Evolutionary conservation across 2,888 invertebrate genomes (phyloP), one percentile per base, ranked within the genome.

Genomic region (Pogonocherus hispidulus): DNA sequence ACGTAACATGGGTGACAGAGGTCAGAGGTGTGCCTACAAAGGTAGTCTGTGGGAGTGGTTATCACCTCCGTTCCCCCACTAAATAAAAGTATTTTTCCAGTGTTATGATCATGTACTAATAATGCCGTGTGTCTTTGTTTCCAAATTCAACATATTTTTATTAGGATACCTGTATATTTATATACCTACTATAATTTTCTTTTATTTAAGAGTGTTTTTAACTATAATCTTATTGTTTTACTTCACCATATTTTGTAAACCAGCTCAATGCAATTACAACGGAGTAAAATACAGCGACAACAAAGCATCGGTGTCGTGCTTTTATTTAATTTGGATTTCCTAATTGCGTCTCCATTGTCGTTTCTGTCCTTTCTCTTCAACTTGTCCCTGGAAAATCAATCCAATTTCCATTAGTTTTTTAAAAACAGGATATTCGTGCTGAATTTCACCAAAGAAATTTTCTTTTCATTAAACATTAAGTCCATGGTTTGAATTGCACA

Each of bases 401-500:
- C 51, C 46, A 62, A 62, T 62, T 62, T 62, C 60, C 51, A 62
- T 62, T 62, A 51, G 60, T 37, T 1, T 62, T 62, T 19, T 56
- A 51, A 62, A 49, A 62, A 62, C 37, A 14, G 37, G 16, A 51
- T 62, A 35, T 49, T n/a, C 60, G 5, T 35, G 60, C 49, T 62
- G 22, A 35, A 32, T 62, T 62, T 37, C 35, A 19, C 51, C 11
- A 37, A 1, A 20, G 37, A n/a, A 62, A 51, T 62, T 62, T 62
- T 51, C 51, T 37, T 51, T 35, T 19, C 60, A 62, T 62, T 60
- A 60, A 49, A 46, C 22, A 35, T 37, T n/a, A 22, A 27, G 23
- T n/a, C 18, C n/a, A 27, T 19, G 16, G 20, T 47, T 11, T 32
- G 16, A 27, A 59, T 18, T 32, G 27, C 44, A 9, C 20, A 19